phyloP scores from a whole-genome alignment of 2,888 invertebrate species.

The Ischnura elegans region DNA sequence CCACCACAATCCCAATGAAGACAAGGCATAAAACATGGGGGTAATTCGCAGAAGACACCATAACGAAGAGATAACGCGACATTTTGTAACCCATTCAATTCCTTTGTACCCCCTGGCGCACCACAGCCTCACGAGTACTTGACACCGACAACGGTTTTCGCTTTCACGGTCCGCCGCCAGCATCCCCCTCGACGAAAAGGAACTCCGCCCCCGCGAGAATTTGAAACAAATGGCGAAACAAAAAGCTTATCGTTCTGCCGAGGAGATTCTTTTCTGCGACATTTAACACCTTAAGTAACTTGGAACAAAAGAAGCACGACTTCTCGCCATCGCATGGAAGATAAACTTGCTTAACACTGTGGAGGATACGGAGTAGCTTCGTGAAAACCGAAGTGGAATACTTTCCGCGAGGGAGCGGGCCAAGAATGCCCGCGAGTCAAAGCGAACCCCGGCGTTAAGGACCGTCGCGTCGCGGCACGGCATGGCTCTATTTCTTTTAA shows the following conservation, averaged over 20 bases:
- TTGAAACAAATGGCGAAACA: not conserved
- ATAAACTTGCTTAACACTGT: not conserved
- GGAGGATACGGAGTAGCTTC: not conserved
- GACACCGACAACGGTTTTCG: not conserved
- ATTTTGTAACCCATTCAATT: not conserved
- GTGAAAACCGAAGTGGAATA: not conserved
- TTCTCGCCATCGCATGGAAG: not conserved
- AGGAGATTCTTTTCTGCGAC: not conserved
- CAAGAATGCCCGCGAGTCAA: not conserved
- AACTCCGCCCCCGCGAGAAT: not conserved
- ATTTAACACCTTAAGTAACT: slow-evolving; percentile 6
- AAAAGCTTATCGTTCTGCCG: not conserved
- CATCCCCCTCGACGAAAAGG: not conserved
- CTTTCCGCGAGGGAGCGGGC: not conserved
- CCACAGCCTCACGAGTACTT: not conserved
- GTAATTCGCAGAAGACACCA: not conserved
- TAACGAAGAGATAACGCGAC: not conserved
- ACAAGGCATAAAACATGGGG: too few relatives aligned
- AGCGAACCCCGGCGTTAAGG: not conserved
- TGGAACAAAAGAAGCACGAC: not conserved
- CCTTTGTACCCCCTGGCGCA: not conserved
- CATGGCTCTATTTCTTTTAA: not conserved
- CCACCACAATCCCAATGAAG: too few relatives aligned
- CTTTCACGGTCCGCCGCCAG: slow-evolving; percentile 5
- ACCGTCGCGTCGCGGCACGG: not conserved